Base-by-base conservation (phyloP, 2,113 vertebrate species). In the Pundamilia nyererei region DNA sequence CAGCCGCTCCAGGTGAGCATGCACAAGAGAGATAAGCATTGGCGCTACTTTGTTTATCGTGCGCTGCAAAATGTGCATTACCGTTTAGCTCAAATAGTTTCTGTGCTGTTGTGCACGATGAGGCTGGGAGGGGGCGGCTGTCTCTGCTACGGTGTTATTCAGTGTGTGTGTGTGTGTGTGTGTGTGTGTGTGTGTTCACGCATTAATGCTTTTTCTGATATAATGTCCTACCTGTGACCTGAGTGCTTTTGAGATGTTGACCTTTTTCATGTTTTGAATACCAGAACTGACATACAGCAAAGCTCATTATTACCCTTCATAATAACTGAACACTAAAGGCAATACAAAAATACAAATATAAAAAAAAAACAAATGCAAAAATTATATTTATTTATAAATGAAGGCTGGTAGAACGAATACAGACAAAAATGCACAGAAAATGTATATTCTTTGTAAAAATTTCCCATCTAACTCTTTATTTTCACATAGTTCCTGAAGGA, bases 1-100 rank as follows among this genome's bases (percentile, higher is more conserved):
- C 93, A 96, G 96, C 84, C 97, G 97, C 89, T 94, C 96, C 90
- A 98, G 97, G 99, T 99, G 92, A 91, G 89, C 49, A 49, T 81
- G 26, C n/a, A 47, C 45, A 14, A 17, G 82, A 10, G 9, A 12
- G 21, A 33, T 53, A 9, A 42, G 15, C 2, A n/a, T 72, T 12
- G 56, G 31, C 40, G 58, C 31, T 29, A 21, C 47, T 79, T 72
- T 47, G 68, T 77, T 81, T 38, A 80, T 86, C 13, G 7, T 17
- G 17, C 31, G 17, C 53, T 26, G 40, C 45, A 3, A 12, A 77
- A 77, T 51, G 72, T 77, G 70, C 42, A 77, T 49, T 31, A 77
- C 45, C 3, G 7, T 51, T 49, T 47, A 6, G 42, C 29, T 42
- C 77, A 35, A 58, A 29, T 1, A 7, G 55, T 53, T 60, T 65